Percentiles rank a stretch among this genome's conserved stretches.
phyloP scores from a whole-genome alignment of 2,797 vertebrate species.

The Mycteria americana region DNA sequence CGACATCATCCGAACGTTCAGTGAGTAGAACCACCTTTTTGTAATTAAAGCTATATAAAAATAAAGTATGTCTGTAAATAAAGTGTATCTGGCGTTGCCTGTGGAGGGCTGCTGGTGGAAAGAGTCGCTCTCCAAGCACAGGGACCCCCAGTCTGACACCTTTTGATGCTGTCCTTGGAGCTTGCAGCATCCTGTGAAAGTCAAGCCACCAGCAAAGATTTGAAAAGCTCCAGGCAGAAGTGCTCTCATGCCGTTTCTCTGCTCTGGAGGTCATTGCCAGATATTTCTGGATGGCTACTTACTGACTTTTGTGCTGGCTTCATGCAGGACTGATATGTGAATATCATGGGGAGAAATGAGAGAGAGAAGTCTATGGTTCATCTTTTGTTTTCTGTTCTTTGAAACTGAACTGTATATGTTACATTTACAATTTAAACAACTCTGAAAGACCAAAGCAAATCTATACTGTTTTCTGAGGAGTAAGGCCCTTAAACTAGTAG shows the following conservation, averaged over 20 bases:
- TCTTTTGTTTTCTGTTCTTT: background rate
- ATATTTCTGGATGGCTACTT: constrained; percentile 17
- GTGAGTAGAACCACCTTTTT: constrained; percentile 75
- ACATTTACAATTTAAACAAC: background rate
- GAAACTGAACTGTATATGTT: background rate
- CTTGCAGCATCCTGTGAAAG: constrained; percentile 33
- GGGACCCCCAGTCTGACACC: background rate
- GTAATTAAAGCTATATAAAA: background rate
- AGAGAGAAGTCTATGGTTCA: background rate
- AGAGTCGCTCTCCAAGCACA: background rate
- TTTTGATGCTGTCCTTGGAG: background rate
- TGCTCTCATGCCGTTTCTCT: background rate
- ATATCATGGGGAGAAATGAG: background rate
- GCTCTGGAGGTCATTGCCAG: background rate
- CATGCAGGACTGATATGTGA: background rate
- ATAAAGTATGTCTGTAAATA: background rate
- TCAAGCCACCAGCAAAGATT: background rate
- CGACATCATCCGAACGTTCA: constrained; percentile 77
- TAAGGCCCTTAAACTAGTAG: background rate
- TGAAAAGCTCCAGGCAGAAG: background rate
- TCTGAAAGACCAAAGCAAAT: background rate
- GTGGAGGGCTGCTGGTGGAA: background rate
- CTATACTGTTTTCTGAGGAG: background rate
- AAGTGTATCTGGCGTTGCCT: background rate
- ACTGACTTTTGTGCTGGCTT: background rate